phyloP scores from a whole-genome alignment of 2,113 vertebrate species.

The Bujurquina vittata region DNA sequence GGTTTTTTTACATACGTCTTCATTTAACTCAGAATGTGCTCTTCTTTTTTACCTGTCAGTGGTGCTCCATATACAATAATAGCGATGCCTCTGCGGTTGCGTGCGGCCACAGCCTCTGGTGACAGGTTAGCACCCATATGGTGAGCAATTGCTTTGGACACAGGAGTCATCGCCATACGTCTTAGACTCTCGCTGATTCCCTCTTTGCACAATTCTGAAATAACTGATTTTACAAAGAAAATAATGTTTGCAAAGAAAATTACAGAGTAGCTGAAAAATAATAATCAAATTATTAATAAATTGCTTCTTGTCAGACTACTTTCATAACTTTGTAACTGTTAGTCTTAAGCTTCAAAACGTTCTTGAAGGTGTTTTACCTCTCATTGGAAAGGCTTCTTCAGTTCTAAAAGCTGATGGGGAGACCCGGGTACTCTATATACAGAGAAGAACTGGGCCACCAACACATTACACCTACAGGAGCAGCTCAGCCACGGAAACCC shows the following conservation, averaged over 20 bases:
- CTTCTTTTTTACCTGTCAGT: conserved; percentile 77
- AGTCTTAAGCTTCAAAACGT: too few species aligned
- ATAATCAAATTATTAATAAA: neutral
- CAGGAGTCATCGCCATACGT: conserved; percentile 76
- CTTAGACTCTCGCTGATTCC: conserved; percentile 54
- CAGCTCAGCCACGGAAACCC: too few species aligned
- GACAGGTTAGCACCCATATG: conserved; percentile 79
- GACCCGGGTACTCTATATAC: too few species aligned
- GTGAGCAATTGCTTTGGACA: conserved; percentile 78
- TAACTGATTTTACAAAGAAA: conserved; percentile 11
- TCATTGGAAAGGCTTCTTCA: too few species aligned
- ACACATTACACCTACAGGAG: too few species aligned
- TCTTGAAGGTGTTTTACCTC: too few species aligned
- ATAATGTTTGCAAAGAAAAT: neutral
- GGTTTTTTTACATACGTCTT: too few species aligned
- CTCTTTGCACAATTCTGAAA: conserved; percentile 51
- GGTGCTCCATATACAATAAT: conserved; percentile 88
- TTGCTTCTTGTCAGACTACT: too few species aligned
- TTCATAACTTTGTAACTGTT: too few species aligned
- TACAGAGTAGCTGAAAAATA: neutral
- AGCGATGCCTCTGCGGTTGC: conserved; percentile 79
- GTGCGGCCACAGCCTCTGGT: conserved; percentile 66
- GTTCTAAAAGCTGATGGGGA: too few species aligned
- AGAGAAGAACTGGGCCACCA: too few species aligned
- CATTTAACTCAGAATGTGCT: neutral